These are phyloP conservation scores for Mythimna ferrago DNA, from an alignment of 2,888 invertebrate genomes.

Conservation along the genomic window DNA sequence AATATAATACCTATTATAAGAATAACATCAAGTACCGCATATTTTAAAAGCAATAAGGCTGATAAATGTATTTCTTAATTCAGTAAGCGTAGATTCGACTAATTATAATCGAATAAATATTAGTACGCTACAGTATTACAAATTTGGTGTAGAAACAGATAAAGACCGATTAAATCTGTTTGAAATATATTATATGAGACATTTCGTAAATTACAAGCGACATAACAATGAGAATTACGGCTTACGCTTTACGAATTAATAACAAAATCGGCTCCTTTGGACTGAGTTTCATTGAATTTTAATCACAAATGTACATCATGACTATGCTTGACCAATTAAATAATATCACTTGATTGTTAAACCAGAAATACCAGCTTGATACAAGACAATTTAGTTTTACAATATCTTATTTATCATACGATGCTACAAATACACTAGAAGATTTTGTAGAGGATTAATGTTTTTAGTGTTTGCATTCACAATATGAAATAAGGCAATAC, in stretches of 20 bases:
- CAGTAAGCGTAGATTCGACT: constrained; percentile 4
- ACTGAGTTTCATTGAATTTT: constrained; percentile 38
- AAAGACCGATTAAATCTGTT: constrained; percentile 33
- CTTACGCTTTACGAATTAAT: constrained; percentile 55
- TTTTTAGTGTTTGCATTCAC: background rate
- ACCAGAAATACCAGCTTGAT: constrained; percentile 7
- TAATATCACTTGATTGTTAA: constrained; percentile 31
- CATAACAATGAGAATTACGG: constrained; percentile 40
- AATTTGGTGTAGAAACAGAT: constrained; percentile 46
- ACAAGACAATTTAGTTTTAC: constrained; percentile 20
- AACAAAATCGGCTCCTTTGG: constrained; percentile 43
- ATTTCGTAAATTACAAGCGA: constrained; percentile 48
- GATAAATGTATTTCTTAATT: constrained; percentile 28
- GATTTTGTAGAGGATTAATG: background rate
- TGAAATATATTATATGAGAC: constrained; percentile 26
- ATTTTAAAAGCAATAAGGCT: background rate
- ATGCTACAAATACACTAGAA: constrained; percentile 1
- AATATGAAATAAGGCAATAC: background rate
- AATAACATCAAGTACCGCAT: background rate
- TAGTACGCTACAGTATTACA: constrained; percentile 32
- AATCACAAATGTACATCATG: constrained; percentile 31
- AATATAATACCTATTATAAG: background rate
- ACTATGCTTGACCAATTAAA: constrained; percentile 31
- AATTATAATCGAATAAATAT: constrained; percentile 44
- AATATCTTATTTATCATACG: constrained; percentile 27